Base-by-base conservation (phyloP, 2,113 vertebrate species). In the Telmatochromis sp. region DNA sequence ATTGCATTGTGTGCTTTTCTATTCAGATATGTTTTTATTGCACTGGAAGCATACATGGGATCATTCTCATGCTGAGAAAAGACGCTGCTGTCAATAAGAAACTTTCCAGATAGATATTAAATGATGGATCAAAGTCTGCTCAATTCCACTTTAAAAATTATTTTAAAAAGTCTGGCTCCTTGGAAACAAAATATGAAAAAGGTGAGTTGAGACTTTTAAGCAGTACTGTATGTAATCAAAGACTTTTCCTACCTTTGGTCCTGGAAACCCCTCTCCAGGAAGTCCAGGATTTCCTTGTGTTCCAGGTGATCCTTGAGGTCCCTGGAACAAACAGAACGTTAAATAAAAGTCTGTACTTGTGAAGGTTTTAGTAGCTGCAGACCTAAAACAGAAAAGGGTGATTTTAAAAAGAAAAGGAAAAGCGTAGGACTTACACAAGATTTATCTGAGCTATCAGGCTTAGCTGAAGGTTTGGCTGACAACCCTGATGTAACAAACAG, bases 241-340 rank as follows among this genome's bases (percentile, higher is more conserved):
- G 37, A 3, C 14, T 4, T 35, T n/a, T 13, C 85, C 87, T 92
- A 98, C 97, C 96, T 99, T 99, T 42, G 95, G 90, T 15, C 97
- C 97, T 86, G 96, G 96, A 85, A 97, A 83, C 26, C 97, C 97
- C 81, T 98, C 97, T 86, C 97, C 97, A 10, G 95, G 84, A 4
- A 42, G 60, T 55, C 97, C 98, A 63, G 68, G 92, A 83, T 96
- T 96, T 82, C 98, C 98, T 86, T 93, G 97, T 7, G 21, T 7
- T 90, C 97, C 97, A 6, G 86, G 26, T 13, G 90, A 89, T 82
- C 98, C 98, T 47, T 85, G 87, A 19, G 88, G 93, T 80, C 97
- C 97, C 98, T 99, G 54, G 1, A 92, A 83, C 13, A 81, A 89
- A 83, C 3, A 45, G 4, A 53, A 28, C 5, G 4, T 51, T 0